Percentiles rank a stretch among this genome's conserved stretches.
phyloP scores from a whole-genome alignment of 2,797 vertebrate genomes.

The Squalus acanthias region DNA sequence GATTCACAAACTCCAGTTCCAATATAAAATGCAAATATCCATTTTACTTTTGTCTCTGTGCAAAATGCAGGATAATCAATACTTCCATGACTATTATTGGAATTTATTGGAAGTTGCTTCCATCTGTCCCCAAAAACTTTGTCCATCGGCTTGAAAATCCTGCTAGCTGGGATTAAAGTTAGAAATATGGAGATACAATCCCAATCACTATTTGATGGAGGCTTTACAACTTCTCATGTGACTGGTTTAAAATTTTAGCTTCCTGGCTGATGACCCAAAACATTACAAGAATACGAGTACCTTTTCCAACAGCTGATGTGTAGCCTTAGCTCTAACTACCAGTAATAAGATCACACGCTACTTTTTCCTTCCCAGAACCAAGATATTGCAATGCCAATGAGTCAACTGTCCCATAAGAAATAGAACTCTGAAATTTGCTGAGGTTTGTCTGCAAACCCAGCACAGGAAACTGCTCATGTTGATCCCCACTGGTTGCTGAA shows the following conservation, averaged over 20 bases:
- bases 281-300: not conserved
- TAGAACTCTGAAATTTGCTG: not conserved
- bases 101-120: not conserved
- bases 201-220: not conserved
- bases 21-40: not conserved
- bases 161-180: not conserved
- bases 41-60: not conserved
- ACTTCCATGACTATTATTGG: not conserved
- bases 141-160: not conserved
- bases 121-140: not conserved
- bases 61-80: not conserved
- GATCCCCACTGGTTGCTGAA: not conserved
- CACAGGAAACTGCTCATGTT: not conserved
- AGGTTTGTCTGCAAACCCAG: not conserved
- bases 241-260: not conserved
- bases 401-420: not conserved
- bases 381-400: not conserved
- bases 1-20: not conserved
- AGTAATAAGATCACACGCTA: not conserved
- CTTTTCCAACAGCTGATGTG: not conserved
- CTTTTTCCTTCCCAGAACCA: not conserved
- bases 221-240: not conserved
- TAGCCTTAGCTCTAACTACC: not conserved
- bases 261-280: not conserved
- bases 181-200: not conserved